Percentiles rank a stretch among this genome's conserved stretches.
Evolutionary conservation across 2,888 invertebrate genomes (phyloP).

Genomic region (Megalurothrips usitatus): DNA sequence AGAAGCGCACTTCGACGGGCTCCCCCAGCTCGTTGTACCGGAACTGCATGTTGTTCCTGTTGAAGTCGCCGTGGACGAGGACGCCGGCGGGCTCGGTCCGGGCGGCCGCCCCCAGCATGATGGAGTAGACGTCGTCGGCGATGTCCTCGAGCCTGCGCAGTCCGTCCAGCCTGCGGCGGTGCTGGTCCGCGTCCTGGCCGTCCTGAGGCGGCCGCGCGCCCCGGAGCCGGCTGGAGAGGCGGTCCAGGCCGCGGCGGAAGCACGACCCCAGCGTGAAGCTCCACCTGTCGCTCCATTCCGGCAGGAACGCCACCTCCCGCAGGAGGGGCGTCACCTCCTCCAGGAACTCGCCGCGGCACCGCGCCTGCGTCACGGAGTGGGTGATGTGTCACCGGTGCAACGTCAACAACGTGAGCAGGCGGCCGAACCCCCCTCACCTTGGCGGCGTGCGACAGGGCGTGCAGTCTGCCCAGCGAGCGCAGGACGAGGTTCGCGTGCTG

Average conservation of each 20-base stretch:
- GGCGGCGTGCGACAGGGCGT: slow-evolving; percentile 3
- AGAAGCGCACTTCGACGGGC: slow-evolving; percentile 43
- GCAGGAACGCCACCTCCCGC: background rate
- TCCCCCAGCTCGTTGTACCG: slow-evolving; percentile 41
- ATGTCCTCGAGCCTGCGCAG: background rate
- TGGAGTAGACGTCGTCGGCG: background rate
- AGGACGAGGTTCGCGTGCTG: background rate
- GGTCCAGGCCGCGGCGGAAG: background rate
- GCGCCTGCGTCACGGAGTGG: background rate
- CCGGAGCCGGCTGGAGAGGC: background rate
- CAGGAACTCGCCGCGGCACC: slow-evolving; percentile 4
- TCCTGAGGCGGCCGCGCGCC: background rate
- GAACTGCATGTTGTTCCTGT: slow-evolving; percentile 46
- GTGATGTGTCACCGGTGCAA: too few relatives aligned
- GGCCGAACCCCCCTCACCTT: background rate
- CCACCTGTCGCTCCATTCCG: background rate
- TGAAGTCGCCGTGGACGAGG: slow-evolving; percentile 46
- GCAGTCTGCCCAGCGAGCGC: background rate
- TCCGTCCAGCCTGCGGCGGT: background rate
- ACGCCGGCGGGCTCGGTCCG: slow-evolving; percentile 38
- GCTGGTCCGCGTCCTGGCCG: background rate
- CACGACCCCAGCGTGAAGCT: background rate
- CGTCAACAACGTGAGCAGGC: background rate
- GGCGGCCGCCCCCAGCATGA: background rate
- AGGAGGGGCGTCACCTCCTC: background rate